Evolutionary conservation across 2,888 invertebrate species (phyloP).

Genomic region (Parochlus steinenii): DNA sequence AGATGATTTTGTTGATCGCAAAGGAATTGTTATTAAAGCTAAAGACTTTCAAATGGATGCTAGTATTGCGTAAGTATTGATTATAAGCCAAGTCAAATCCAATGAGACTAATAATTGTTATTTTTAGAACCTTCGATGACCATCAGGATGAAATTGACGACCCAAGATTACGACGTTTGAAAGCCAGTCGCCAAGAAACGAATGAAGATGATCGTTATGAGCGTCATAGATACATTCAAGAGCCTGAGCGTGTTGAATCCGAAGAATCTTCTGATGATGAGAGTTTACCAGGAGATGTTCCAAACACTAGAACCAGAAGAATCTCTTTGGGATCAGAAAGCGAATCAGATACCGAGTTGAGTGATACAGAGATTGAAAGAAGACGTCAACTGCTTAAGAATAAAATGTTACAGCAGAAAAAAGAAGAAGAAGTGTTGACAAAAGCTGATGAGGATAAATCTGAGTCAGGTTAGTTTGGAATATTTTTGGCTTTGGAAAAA

Average conservation of each 20-base stretch:
- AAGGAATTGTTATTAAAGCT: constrained; percentile 18
- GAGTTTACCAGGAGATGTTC: constrained; percentile 21
- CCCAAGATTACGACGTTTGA: constrained; percentile 60
- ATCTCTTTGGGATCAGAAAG: constrained; percentile 31
- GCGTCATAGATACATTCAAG: constrained; percentile 45
- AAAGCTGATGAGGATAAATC: constrained; percentile 51
- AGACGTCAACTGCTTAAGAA: constrained; percentile 52
- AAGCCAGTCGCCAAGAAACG: constrained; percentile 32
- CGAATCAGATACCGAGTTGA: constrained; percentile 69
- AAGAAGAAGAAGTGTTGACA: constrained; percentile 54
- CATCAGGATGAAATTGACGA: constrained; percentile 48
- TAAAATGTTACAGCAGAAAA: constrained; percentile 49
- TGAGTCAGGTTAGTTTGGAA: constrained; percentile 29
- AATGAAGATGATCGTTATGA: constrained; percentile 36
- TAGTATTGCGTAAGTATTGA: neutral
- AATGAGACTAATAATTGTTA: neutral
- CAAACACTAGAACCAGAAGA: constrained; percentile 26
- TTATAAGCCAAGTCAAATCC: neutral
- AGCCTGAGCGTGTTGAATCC: constrained; percentile 41
- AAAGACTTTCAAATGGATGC: constrained; percentile 15
- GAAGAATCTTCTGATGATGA: constrained; percentile 37
- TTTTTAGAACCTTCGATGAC: constrained; percentile 1
- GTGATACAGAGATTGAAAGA: constrained; percentile 71
- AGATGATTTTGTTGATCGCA: constrained; percentile 56
- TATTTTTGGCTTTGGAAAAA: neutral